phyloP scores from a whole-genome alignment of 2,113 vertebrate genomes.

The Sphaerodactylus townsendi region DNA sequence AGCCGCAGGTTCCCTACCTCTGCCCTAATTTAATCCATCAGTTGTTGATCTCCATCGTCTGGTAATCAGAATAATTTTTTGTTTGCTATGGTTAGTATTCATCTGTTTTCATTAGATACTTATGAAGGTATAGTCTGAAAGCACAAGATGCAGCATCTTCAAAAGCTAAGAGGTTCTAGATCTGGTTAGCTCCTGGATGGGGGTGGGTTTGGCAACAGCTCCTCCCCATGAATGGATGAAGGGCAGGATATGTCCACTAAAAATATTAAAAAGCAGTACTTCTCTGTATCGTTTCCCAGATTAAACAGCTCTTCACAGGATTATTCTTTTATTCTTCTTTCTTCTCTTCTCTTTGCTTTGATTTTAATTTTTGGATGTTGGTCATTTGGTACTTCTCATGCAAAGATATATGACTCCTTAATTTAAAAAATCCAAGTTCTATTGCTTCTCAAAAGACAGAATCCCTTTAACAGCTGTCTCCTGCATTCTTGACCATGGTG shows the following conservation, averaged over 20 bases:
- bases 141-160: too few species aligned
- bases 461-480: background rate
- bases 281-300: background rate
- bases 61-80: background rate
- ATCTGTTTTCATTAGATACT: background rate
- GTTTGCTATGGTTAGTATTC: background rate
- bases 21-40: background rate
- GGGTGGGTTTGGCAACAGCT: too few species aligned
- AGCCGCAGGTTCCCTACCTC: too few species aligned
- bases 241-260: too few species aligned
- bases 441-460: slow-evolving; percentile 13
- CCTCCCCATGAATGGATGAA: too few species aligned
- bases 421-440: background rate
- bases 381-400: background rate
- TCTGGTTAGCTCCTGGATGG: too few species aligned
- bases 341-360: background rate
- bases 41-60: background rate
- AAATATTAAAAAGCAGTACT: background rate
- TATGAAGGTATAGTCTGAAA: too few species aligned
- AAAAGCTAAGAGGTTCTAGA: too few species aligned
- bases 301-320: background rate
- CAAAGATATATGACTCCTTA: background rate
- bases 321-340: background rate
- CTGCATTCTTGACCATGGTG: background rate
- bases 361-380: background rate